Base-by-base conservation (phyloP, 2,888 invertebrate species). In the Brachypalpus laphriformis region DNA sequence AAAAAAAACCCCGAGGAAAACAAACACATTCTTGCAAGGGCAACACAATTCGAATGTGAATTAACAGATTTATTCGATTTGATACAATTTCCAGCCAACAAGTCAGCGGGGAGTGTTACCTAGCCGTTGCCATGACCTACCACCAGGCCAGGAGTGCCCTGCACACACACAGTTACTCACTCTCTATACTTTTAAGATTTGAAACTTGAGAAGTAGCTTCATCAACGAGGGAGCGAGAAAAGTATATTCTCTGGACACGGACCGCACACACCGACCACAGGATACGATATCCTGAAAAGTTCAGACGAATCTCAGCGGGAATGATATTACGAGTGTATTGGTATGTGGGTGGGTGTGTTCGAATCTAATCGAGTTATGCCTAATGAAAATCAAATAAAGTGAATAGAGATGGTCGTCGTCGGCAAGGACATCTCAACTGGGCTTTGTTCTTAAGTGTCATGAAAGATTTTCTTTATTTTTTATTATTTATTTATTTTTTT, bases 321-420 rank as follows among this genome's bases (percentile, higher is more conserved):
- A 66, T 40, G 57, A 25, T 40, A 51, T 40, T 49, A 31, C 40
- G 14, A 47, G 20, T 70, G 42, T 14, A 16, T 49, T 11, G 11
- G 25, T 14, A 9, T 57, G 16, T 18, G 25, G 11, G 45, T 56
- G 47, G 25, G 25, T 31, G 49, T 89, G 88, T 89, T 89, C 88
- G 89, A 88, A 88, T 89, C 88, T 89, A 90, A 90, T 90, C 89
- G 89, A 90, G 89, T 90, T 90, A 89, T 88, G 88, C 88, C 88
- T 89, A 90, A 90, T 90, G 89, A 90, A 89, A 90, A 89, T 90
- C 89, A 89, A 90, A 90, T 89, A 90, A 89, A 49, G 25, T 9
- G 22, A 70, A 51, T 34, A 20, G 6, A 42, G 59, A 7, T 37
- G 37, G 14, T 22, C n/a, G 45, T 37, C 28, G 14, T 22, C n/a